Conservation (phyloP, 1,140 invertebrate species). For the Doryteuthis pealeii region DNA sequence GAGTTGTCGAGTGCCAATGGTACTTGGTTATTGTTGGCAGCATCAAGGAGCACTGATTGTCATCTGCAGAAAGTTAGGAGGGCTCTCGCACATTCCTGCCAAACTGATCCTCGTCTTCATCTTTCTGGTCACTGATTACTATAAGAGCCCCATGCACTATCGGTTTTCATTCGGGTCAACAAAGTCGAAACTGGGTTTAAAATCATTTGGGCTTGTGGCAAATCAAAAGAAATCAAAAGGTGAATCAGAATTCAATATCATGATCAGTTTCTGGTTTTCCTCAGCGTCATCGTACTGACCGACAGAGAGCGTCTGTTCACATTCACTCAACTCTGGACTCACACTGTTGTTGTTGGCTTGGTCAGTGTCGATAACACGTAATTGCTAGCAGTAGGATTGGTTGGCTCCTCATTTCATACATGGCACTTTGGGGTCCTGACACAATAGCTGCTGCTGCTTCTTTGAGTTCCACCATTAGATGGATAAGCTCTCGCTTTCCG, state of each 20-base stretch:
- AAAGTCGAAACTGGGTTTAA: conserved; percentile 8
- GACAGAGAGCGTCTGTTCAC: not conserved
- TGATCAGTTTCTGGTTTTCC: not conserved
- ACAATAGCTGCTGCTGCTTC: not conserved
- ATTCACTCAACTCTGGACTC: not conserved
- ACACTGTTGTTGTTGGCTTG: not conserved
- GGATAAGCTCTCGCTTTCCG: too few relatives aligned
- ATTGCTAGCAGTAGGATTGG: not conserved
- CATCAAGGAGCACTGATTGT: conserved; percentile 26
- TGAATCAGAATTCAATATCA: conserved; percentile 1
- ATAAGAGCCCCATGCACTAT: not conserved
- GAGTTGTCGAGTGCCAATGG: conserved; percentile 43
- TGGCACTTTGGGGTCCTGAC: not conserved
- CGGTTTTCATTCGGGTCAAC: conserved; percentile 8
- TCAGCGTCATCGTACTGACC: not conserved
- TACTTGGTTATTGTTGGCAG: conserved; percentile 29
- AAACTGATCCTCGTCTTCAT: not conserved
- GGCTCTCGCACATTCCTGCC: not conserved
- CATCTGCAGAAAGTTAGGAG: conserved; percentile 20
- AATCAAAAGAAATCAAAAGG: conserved; percentile 10
- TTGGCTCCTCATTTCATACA: not conserved
- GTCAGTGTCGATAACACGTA: not conserved
- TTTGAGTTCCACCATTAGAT: too few relatives aligned
- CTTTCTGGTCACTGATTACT: not conserved
- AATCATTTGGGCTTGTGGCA: conserved; percentile 4